Evolutionary conservation across 2,113 vertebrate species (phyloP), one percentile per base, ranked within the genome.

Genomic region (Leucosticte australis): DNA sequence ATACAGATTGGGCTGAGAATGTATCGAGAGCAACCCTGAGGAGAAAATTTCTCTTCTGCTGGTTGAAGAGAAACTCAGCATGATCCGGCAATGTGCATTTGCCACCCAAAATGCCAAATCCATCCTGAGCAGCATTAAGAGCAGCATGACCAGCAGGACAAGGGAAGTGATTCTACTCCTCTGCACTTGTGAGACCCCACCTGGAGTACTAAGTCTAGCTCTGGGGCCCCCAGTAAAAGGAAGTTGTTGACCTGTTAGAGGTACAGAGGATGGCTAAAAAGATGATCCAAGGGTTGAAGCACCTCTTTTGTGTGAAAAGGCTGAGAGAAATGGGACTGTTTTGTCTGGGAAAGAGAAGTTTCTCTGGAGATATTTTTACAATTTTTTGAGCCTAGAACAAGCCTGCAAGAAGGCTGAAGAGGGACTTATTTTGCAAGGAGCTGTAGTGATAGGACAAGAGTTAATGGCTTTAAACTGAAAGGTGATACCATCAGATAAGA

Each of bases 311-410:
- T 23, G 14, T 37, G 23, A 24, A 70, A 63, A 71, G 31, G 4
- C 13, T 44, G 27, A 50, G 23, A 37, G 9, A 71, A 50, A 37
- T 64, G 13, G 11, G 19, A 5, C 57, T 50, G 6, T 64, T 77
- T 55, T 24, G 4, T 49, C 33, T 30, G 37, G 16, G 28, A 33
- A 84, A 50, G 7, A 30, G 3, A 56, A 57, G 6, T 18, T 37
- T 50, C 7, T 49, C 27, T 33, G 37, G 28, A 57, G 33, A 50
- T 15, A 9, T 30, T 74, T 23, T 12, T n/a, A 13, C 27, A 63
- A 26, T 3, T 15, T 71, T 68, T 57, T n/a, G 14, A 52, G 18
- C 3, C 1, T 57, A 39, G 52, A 39, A 13, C 0, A 0, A 27
- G 5, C 9, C 11, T 50, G 19, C 44, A 50, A 44, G 23, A n/a